These are phyloP conservation scores for Bembecia ichneumoniformis DNA, from an alignment of 2,888 invertebrate genomes.

Conservation along the genomic window DNA sequence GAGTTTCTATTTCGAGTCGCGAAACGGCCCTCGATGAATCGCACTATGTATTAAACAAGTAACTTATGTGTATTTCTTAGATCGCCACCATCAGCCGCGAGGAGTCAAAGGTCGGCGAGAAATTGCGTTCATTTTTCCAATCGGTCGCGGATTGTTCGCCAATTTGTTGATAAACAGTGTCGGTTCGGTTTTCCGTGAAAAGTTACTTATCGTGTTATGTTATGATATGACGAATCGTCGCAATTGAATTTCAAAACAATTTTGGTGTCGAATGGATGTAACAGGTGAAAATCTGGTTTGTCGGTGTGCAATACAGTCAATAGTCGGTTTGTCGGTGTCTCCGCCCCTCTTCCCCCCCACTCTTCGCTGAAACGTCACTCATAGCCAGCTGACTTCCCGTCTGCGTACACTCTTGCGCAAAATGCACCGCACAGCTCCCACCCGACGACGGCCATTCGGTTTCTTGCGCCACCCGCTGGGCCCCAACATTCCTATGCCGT, in stretches of 20 bases:
- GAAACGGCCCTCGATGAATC: conserved; percentile 29
- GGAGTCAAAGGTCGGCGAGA: conserved; percentile 32
- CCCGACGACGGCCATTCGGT: conserved; percentile 7
- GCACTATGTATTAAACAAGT: conserved; percentile 20
- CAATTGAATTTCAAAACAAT: conserved; percentile 24
- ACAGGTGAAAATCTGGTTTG: conserved; percentile 2
- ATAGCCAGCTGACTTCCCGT: conserved; percentile 49
- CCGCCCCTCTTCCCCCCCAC: not conserved
- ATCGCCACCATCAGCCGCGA: conserved; percentile 29
- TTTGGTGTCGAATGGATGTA: conserved; percentile 15
- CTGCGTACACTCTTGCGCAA: conserved; percentile 29
- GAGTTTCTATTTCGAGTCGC: conserved; percentile 63
- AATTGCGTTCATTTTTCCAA: conserved; percentile 32
- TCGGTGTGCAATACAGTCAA: not conserved
- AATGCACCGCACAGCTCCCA: conserved; percentile 22
- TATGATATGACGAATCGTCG: conserved; percentile 29
- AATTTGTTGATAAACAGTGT: conserved; percentile 66
- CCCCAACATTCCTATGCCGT: no score
- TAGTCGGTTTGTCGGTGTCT: not conserved
- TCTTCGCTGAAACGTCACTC: conserved; percentile 1
- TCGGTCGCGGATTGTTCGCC: conserved; percentile 29
- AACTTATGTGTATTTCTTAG: conserved; percentile 29
- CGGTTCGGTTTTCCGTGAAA: conserved; percentile 34
- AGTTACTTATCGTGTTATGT: conserved; percentile 33
- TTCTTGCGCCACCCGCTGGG: not conserved